Conservation (phyloP, 2,888 invertebrate species). For the Siphlonurus alternatus region DNA sequence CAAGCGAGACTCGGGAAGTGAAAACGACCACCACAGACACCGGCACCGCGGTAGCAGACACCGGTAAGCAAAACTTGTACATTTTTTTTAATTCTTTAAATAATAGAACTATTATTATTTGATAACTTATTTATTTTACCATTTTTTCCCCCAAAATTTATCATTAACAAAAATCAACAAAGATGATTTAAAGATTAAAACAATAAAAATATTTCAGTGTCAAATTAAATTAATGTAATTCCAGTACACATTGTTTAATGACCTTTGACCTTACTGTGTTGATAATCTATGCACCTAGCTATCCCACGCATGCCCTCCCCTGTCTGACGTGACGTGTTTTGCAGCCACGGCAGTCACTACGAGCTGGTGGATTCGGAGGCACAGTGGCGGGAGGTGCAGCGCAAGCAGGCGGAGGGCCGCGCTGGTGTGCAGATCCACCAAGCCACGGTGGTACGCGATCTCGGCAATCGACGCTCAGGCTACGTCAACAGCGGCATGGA, state of each 20-base stretch:
- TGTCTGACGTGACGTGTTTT: background rate
- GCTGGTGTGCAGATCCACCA: constrained; percentile 38
- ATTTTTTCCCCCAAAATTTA: too few relatives aligned
- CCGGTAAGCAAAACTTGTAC: constrained; percentile 14
- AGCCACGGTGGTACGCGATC: constrained; percentile 48
- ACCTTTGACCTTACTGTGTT: too few relatives aligned
- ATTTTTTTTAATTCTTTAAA: background rate
- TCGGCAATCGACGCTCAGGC: constrained; percentile 22
- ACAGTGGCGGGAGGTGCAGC: constrained; percentile 78
- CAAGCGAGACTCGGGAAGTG: constrained; percentile 49
- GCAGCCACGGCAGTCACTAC: constrained; percentile 24
- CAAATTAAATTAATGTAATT: too few relatives aligned
- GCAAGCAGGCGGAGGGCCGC: constrained; percentile 44
- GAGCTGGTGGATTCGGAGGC: constrained; percentile 75
- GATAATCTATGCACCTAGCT: too few relatives aligned
- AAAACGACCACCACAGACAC: constrained; percentile 41
- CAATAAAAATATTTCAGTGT: too few relatives aligned
- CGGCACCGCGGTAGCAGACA: constrained; percentile 20
- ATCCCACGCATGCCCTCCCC: too few relatives aligned
- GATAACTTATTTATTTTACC: too few relatives aligned
- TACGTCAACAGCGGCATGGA: constrained; percentile 28
- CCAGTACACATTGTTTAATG: too few relatives aligned
- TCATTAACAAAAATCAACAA: too few relatives aligned
- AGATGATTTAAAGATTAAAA: too few relatives aligned
- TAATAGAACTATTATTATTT: background rate